Evolutionary conservation across 2,797 vertebrate species (phyloP).

Genomic region (Sternotherus odoratus): DNA sequence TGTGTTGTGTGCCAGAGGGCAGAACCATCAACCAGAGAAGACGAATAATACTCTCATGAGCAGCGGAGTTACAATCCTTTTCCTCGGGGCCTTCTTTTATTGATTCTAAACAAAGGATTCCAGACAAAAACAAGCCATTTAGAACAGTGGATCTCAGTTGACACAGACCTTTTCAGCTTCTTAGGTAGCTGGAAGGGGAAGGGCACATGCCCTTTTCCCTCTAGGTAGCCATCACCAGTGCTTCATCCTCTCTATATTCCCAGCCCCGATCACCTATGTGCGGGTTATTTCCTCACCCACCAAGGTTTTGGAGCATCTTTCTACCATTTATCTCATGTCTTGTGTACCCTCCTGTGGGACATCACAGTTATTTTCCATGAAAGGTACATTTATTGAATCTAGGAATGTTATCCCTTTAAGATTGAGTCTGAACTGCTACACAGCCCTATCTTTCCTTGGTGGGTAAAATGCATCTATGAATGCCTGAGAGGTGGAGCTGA

Average conservation of each 20-base stretch:
- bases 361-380: background rate
- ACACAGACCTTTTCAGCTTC: background rate
- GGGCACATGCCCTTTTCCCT: background rate
- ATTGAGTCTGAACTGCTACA: background rate
- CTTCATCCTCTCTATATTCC: background rate
- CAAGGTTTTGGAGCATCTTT: background rate
- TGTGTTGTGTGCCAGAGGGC: background rate
- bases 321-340: background rate
- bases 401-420: background rate
- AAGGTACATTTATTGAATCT: background rate
- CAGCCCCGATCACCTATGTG: background rate
- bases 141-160: background rate
- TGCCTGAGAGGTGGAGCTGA: background rate
- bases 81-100: background rate
- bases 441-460: background rate
- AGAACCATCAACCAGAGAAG: background rate
- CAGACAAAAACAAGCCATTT: background rate
- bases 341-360: background rate
- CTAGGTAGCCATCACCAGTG: background rate
- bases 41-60: background rate
- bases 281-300: background rate
- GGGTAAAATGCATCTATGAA: background rate
- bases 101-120: background rate
- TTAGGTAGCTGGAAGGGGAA: background rate
- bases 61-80: background rate